A percentile compares a stretch with the other conserved stretches of the same genome.
These are phyloP conservation scores for Sarcophaga peregrina DNA, from an alignment of 1,140 invertebrate genomes.

Conservation along the genomic window DNA sequence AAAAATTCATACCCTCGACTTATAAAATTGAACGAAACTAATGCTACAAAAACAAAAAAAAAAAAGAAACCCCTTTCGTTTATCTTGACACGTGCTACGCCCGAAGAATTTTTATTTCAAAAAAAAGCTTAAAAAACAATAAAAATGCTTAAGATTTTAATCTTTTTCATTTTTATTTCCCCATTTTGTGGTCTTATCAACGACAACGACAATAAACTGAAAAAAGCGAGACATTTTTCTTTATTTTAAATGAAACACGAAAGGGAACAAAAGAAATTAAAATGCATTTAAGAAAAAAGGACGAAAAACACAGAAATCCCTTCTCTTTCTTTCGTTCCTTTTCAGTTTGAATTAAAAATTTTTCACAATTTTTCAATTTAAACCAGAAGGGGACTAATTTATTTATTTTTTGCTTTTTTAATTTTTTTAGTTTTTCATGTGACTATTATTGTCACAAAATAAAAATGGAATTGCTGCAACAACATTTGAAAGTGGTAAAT, in stretches of 20 bases:
- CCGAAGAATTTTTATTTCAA: slow-evolving; percentile 5
- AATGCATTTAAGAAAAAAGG: background rate
- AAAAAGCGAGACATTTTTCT: background rate
- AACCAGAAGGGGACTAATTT: slow-evolving; percentile 38
- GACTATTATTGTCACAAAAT: too few relatives aligned
- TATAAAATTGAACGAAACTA: background rate
- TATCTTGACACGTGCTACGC: slow-evolving; percentile 36
- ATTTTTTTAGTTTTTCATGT: background rate
- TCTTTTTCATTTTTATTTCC: background rate
- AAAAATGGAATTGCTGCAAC: background rate
- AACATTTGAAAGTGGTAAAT: too few relatives aligned
- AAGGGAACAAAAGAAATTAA: slow-evolving; percentile 1
- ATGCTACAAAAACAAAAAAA: background rate
- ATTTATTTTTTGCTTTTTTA: background rate
- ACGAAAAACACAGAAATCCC: background rate
- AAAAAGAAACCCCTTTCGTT: slow-evolving; percentile 25
- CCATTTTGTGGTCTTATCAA: background rate
- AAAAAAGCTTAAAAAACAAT: slow-evolving; percentile 32
- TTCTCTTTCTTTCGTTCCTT: background rate
- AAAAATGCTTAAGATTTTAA: slow-evolving; percentile 39
- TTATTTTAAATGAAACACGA: background rate
- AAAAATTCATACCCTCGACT: background rate
- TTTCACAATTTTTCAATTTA: slow-evolving; percentile 38
- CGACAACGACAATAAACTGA: background rate
- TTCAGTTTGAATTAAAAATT: background rate